These are phyloP conservation scores for Litoditis marina DNA, from an alignment of 2,888 invertebrate species.

Conservation along the genomic window DNA sequence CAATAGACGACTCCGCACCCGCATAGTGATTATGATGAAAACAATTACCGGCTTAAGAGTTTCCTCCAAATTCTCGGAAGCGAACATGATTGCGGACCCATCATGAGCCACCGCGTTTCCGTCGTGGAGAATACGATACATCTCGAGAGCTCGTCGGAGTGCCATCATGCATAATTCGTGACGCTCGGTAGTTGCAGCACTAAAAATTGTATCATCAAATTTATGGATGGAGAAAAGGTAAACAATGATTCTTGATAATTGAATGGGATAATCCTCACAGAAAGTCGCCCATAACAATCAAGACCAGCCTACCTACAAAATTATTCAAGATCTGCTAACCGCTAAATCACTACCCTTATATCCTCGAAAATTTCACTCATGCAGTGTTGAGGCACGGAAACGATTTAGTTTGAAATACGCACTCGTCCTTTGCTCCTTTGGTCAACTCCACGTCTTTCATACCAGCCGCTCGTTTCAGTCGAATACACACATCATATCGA, in stretches of 20 bases:
- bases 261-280: no score
- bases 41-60: constrained; percentile 14
- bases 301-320: no score
- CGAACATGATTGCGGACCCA: constrained; percentile 12
- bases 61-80: constrained; percentile 6
- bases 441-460: constrained; percentile 4
- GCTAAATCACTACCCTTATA: no score
- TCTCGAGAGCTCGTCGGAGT: constrained; percentile 11
- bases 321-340: no score
- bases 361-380: no score
- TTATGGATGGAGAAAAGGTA: no score
- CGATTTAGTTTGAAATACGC: no score
- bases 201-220: no score
- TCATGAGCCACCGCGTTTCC: constrained; percentile 9
- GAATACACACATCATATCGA: constrained; percentile 16
- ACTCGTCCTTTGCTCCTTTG: constrained; percentile 11
- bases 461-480: constrained; percentile 4
- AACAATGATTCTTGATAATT: no score
- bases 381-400: no score
- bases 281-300: not conserved
- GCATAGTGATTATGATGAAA: no score
- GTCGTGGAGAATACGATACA: constrained; percentile 9
- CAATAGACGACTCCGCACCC: no score
- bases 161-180: constrained; percentile 16
- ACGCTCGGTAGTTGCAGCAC: constrained; percentile 5